Percentiles rank a stretch among this genome's conserved stretches.
Conservation (phyloP, 2,113 vertebrate species). For the Trogon melanurus region DNA sequence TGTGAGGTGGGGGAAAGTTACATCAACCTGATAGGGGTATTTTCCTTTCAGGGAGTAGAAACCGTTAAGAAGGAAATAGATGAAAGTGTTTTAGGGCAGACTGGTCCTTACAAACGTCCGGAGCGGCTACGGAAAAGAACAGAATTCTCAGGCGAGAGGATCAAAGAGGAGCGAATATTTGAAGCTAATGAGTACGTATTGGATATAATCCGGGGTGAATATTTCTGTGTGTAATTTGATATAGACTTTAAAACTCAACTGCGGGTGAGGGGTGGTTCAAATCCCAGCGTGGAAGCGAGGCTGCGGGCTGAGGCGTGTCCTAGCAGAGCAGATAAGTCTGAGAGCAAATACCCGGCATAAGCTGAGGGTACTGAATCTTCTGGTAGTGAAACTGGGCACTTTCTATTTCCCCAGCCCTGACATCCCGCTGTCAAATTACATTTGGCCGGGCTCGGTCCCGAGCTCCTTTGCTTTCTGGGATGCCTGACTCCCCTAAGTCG, state of each 20-base stretch:
- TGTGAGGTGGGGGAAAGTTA: accelerated
- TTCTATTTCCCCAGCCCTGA: background rate
- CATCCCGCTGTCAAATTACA: accelerated
- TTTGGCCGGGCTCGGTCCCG: background rate
- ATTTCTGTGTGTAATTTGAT: accelerated
- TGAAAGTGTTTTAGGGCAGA: slow-evolving; percentile 85
- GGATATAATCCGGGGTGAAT: accelerated
- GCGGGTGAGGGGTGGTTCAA: background rate
- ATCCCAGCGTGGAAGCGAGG: background rate
- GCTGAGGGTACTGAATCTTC: accelerated
- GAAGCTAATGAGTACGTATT: slow-evolving; percentile 90
- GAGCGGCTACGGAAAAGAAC: slow-evolving; percentile 87
- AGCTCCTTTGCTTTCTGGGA: background rate
- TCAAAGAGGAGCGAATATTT: slow-evolving; percentile 82
- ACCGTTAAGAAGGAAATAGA: slow-evolving; percentile 91
- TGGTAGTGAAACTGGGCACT: accelerated
- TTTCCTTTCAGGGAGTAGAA: slow-evolving; percentile 86
- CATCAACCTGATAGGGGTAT: background rate
- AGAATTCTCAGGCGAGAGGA: slow-evolving; percentile 87
- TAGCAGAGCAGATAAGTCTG: background rate
- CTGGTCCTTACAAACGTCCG: slow-evolving; percentile 88
- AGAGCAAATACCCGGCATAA: background rate
- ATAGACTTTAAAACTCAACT: background rate
- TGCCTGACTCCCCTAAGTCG: background rate
- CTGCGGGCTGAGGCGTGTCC: background rate